phyloP scores from a whole-genome alignment of 2,113 vertebrate species.

The Pluvianellus socialis region DNA sequence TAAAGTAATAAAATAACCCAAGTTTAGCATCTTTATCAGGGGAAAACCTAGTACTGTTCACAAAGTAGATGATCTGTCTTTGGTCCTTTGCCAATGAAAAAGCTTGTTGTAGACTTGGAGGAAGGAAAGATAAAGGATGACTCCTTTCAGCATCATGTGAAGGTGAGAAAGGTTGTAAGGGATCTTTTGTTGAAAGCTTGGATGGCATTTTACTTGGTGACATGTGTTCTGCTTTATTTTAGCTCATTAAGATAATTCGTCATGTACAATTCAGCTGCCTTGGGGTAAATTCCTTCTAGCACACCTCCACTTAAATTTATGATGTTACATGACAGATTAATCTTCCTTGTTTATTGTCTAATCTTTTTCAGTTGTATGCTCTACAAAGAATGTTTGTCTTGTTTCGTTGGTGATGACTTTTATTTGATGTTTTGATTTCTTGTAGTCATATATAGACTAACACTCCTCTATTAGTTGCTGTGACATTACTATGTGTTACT shows the following conservation, averaged over 20 bases:
- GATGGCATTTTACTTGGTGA: neutral
- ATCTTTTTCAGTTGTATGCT: neutral
- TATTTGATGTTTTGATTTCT: neutral
- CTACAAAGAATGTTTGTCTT: neutral
- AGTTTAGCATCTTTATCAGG: neutral
- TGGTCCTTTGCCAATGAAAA: neutral
- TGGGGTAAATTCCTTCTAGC: neutral
- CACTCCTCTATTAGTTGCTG: neutral
- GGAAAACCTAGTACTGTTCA: neutral
- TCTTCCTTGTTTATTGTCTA: neutral
- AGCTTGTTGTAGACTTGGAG: neutral
- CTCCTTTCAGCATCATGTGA: neutral
- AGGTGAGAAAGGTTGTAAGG: neutral
- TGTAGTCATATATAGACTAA: neutral
- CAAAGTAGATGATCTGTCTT: neutral
- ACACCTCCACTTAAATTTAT: neutral
- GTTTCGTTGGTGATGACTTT: neutral
- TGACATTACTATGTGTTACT: neutral
- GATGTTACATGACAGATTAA: neutral
- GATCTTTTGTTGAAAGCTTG: neutral
- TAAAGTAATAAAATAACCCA: neutral
- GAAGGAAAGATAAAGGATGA: neutral
- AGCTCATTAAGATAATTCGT: neutral
- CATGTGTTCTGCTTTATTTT: neutral
- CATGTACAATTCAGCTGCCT: neutral